phyloP scores from a whole-genome alignment of 2,113 vertebrate species.

The Microcebus murinus region DNA sequence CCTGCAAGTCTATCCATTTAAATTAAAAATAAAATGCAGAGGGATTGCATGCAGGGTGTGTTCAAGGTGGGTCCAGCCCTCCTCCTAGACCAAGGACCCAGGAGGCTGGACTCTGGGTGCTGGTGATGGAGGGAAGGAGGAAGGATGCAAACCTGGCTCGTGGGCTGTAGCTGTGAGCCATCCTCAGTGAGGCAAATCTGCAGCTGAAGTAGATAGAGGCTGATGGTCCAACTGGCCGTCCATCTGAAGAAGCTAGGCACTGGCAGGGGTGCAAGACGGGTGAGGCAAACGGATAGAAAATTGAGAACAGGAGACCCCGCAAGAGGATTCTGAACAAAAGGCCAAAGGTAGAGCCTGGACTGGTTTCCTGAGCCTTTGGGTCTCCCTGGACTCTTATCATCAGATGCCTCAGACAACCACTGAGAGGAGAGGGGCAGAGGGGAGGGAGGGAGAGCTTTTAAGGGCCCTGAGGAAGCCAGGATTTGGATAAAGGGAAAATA shows the following conservation, averaged over 20 bases:
- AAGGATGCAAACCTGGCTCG: accelerated
- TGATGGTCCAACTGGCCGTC: background rate
- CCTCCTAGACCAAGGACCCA: background rate
- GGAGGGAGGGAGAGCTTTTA: too few relatives aligned
- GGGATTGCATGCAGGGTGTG: background rate
- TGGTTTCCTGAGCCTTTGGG: background rate
- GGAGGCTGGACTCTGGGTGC: background rate
- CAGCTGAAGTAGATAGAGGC: background rate
- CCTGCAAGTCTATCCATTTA: background rate
- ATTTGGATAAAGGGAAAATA: background rate
- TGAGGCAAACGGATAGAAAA: background rate
- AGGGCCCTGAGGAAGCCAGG: background rate
- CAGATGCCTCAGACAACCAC: background rate
- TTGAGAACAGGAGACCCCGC: background rate
- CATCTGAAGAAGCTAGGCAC: background rate
- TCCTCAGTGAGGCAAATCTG: background rate
- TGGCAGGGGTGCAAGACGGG: background rate
- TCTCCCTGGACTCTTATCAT: background rate
- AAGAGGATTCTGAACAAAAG: background rate
- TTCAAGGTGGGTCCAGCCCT: background rate
- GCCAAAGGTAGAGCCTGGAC: background rate
- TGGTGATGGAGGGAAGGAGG: background rate
- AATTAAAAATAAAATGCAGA: background rate
- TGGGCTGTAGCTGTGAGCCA: background rate
- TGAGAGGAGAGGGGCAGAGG: background rate